Percentiles rank a stretch among this genome's conserved stretches.
These are phyloP conservation scores for Macropodus opercularis DNA, from an alignment of 2,797 vertebrate species.

Conservation along the genomic window DNA sequence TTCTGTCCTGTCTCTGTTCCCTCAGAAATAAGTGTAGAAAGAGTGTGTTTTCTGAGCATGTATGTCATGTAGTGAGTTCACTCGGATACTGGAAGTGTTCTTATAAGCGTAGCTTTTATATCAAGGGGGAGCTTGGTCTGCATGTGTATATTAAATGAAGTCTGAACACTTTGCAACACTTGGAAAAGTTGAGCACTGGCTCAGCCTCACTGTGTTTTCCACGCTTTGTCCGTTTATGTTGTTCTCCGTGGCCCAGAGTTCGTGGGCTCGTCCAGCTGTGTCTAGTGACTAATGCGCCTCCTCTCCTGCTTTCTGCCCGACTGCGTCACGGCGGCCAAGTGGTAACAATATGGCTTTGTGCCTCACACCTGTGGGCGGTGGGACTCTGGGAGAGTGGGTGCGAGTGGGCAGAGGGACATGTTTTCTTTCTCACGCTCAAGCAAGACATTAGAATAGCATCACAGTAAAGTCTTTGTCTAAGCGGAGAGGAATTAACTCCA, in stretches of 20 bases:
- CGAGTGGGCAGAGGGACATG: conserved; percentile 33
- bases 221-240: conserved; percentile 45
- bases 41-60: too few relatives aligned
- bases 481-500: conserved; percentile 38
- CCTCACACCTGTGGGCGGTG: conserved; percentile 65
- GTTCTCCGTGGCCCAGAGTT: conserved; percentile 16
- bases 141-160: conserved; percentile 24
- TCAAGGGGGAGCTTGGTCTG: too few relatives aligned
- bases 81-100: too few relatives aligned
- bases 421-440: conserved; percentile 27
- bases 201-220: conserved; percentile 35
- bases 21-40: too few relatives aligned
- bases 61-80: too few relatives aligned
- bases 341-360: conserved; percentile 72
- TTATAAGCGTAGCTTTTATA: too few relatives aligned
- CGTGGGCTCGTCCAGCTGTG: conserved; percentile 47
- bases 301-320: conserved; percentile 29
- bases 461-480: conserved; percentile 58
- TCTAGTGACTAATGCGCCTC: conserved; percentile 55
- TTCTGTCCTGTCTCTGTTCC: too few relatives aligned
- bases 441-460: conserved; percentile 32
- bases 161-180: conserved; percentile 31
- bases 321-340: conserved; percentile 41
- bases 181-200: conserved; percentile 50
- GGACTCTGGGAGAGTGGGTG: conserved; percentile 47